Evolutionary conservation across 2,888 invertebrate species (phyloP).

Genomic region (Trachelus stipa): DNA sequence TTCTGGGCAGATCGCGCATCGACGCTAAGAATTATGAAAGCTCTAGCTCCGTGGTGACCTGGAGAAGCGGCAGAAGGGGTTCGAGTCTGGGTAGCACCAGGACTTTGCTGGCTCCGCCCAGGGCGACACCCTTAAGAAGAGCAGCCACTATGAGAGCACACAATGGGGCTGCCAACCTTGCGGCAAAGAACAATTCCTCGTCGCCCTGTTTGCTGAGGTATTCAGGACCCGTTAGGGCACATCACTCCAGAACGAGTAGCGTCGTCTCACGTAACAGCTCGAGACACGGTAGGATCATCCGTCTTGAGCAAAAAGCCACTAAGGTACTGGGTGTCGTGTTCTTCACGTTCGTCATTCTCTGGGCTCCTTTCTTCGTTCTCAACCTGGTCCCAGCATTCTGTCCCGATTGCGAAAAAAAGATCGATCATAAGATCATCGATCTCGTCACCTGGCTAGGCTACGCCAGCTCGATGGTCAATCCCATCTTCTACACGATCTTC

Average conservation of each 20-base stretch:
- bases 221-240: conserved; percentile 74
- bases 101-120: conserved; percentile 52
- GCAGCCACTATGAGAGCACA: conserved; percentile 74
- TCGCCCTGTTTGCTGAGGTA: conserved; percentile 70
- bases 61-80: conserved; percentile 76
- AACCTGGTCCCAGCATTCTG: conserved; percentile 89
- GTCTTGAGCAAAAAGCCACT: conserved; percentile 95
- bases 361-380: conserved; percentile 95
- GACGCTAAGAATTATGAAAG: conserved; percentile 61
- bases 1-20: conserved; percentile 61
- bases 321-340: conserved; percentile 95
- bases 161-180: conserved; percentile 56
- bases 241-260: conserved; percentile 84
- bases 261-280: conserved; percentile 85
- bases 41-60: conserved; percentile 75
- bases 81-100: conserved; percentile 78
- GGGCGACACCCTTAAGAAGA: conserved; percentile 69
- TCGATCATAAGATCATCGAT: conserved; percentile 84
- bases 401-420: conserved; percentile 80
- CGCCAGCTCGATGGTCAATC: conserved; percentile 94
- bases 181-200: conserved; percentile 67
- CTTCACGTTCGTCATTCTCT: conserved; percentile 92
- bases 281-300: conserved; percentile 84
- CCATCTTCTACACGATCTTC: conserved; percentile 95
- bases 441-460: conserved; percentile 94